phyloP scores from a whole-genome alignment of 2,797 vertebrate species.

The Oryzias dopingdopingensis region DNA sequence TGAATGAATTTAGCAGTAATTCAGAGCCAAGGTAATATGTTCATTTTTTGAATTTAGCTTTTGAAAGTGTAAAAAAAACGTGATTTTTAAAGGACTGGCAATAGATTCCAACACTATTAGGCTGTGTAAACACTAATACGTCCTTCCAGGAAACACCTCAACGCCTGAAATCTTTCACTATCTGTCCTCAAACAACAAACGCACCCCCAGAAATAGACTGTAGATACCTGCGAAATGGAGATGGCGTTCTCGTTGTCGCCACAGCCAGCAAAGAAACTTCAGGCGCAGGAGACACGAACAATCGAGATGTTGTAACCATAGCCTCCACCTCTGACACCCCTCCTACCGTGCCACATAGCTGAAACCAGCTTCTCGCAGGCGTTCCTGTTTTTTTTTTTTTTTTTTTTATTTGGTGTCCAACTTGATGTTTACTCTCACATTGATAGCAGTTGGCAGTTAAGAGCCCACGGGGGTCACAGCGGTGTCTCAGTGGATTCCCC shows the following conservation, averaged over 20 bases:
- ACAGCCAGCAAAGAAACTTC: conserved; percentile 37
- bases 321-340: conserved; percentile 31
- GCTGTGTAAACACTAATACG: too few relatives aligned
- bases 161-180: not conserved
- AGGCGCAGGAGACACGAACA: conserved; percentile 56
- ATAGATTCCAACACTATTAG: too few relatives aligned
- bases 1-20: too few relatives aligned
- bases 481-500: not conserved
- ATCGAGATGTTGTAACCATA: conserved; percentile 66
- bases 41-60: too few relatives aligned
- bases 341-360: conserved; percentile 69
- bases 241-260: conserved; percentile 14
- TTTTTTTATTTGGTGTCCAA: conserved; percentile 27
- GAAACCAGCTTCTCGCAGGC: conserved; percentile 44
- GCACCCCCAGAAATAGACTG: not conserved
- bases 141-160: too few relatives aligned
- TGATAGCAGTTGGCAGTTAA: not conserved
- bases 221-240: conserved; percentile 37
- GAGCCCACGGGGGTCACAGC: conserved; percentile 35
- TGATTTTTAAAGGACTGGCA: too few relatives aligned
- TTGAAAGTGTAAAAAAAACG: too few relatives aligned
- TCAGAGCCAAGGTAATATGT: too few relatives aligned
- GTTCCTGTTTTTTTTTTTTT: conserved; percentile 18
- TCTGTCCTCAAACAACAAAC: not conserved
- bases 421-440: conserved; percentile 49